phyloP scores from a whole-genome alignment of 2,113 vertebrate genomes.

The Reinhardtius hippoglossoides region DNA sequence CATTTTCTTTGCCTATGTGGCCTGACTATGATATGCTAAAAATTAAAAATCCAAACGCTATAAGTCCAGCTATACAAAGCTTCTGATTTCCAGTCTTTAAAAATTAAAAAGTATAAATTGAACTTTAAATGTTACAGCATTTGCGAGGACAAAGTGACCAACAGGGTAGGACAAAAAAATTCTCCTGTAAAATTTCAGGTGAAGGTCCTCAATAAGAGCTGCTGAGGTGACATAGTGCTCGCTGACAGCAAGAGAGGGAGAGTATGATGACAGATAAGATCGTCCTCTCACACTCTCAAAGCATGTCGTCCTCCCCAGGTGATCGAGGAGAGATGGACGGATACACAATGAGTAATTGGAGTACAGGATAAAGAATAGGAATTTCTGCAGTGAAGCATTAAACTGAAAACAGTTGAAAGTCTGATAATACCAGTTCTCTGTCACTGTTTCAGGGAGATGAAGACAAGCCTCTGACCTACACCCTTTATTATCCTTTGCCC shows the following conservation, averaged over 20 bases:
- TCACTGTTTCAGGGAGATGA: constrained; percentile 34
- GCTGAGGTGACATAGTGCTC: constrained; percentile 58
- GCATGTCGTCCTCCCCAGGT: constrained; percentile 67
- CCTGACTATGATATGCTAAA: too few species aligned
- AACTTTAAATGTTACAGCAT: not conserved
- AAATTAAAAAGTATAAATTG: too few species aligned
- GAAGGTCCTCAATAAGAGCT: constrained; percentile 52
- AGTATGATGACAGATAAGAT: constrained; percentile 73
- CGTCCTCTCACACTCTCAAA: constrained; percentile 61
- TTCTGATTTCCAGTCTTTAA: too few species aligned
- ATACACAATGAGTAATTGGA: constrained; percentile 40
- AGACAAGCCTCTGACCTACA: constrained; percentile 25
- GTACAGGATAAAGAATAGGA: constrained; percentile 4
- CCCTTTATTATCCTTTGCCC: constrained; percentile 13
- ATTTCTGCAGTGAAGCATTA: constrained; percentile 14
- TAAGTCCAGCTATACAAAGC: too few species aligned
- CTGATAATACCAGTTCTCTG: constrained; percentile 40
- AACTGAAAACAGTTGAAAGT: constrained; percentile 21
- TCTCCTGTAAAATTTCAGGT: not conserved
- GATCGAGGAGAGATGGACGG: constrained; percentile 56
- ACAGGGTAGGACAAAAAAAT: too few species aligned
- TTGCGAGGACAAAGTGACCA: not conserved
- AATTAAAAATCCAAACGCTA: too few species aligned
- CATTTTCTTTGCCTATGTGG: too few species aligned
- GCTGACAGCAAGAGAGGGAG: constrained; percentile 63